Evolutionary conservation across 2,888 invertebrate genomes (phyloP).

Genomic region (Nymphalis polychloros): DNA sequence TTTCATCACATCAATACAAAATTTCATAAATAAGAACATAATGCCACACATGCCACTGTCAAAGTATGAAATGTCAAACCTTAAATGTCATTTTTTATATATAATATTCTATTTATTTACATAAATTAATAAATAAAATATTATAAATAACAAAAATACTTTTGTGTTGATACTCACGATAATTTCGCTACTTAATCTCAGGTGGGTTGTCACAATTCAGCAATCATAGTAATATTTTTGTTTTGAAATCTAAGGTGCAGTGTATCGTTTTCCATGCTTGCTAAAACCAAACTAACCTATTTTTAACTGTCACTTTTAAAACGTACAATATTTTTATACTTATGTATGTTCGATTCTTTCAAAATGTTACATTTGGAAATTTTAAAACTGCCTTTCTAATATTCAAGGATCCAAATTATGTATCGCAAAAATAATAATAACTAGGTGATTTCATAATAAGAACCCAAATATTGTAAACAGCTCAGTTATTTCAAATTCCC

Average conservation of each 20-base stretch:
- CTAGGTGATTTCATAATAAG: too few relatives aligned
- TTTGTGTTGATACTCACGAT: conserved; percentile 19
- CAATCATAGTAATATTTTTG: conserved; percentile 11
- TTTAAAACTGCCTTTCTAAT: not conserved
- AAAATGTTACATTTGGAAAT: conserved; percentile 1
- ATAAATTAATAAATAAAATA: not conserved
- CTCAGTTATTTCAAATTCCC: not conserved
- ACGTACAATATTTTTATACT: not conserved
- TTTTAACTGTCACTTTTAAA: conserved; percentile 36
- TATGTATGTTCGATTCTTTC: conserved; percentile 2
- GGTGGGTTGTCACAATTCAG: conserved; percentile 24
- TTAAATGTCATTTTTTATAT: conserved; percentile 13
- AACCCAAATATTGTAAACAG: too few relatives aligned
- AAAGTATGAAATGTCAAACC: not conserved
- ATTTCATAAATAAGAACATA: not conserved
- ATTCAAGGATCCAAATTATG: too few relatives aligned
- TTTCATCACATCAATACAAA: not conserved
- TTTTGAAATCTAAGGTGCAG: conserved; percentile 20
- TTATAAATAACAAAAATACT: conserved; percentile 12
- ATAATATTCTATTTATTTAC: conserved; percentile 10
- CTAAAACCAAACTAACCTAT: conserved; percentile 38
- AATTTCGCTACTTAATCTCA: conserved; percentile 11
- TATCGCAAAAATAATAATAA: too few relatives aligned
- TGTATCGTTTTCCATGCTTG: conserved; percentile 31
- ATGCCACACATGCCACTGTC: conserved; percentile 11